Evolutionary conservation across 2,888 invertebrate genomes (phyloP).

Genomic region (Hirudinaria manillensis): DNA sequence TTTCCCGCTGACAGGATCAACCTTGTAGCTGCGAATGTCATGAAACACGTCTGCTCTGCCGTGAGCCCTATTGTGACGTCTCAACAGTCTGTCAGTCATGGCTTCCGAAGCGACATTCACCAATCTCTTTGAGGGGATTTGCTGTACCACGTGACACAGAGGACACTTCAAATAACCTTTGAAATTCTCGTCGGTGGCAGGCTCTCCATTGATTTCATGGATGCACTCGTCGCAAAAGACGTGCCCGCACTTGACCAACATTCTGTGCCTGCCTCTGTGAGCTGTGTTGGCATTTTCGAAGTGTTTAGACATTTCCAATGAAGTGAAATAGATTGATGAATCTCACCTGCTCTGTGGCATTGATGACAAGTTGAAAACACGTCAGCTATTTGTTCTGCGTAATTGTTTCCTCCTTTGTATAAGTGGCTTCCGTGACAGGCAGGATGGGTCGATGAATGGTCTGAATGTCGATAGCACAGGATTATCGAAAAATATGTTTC

Average conservation of each 20-base stretch:
- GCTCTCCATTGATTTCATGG: not conserved
- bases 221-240: slow-evolving; percentile 21
- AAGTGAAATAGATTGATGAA: too few species aligned
- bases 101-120: slow-evolving; percentile 24
- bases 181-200: not conserved
- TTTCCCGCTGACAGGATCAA: slow-evolving; percentile 27
- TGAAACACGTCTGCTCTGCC: slow-evolving; percentile 13
- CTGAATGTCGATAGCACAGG: not conserved
- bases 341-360: slow-evolving; percentile 12
- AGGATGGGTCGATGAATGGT: not conserved
- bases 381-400: slow-evolving; percentile 15
- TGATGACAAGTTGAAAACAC: slow-evolving; percentile 1
- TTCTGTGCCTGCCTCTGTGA: slow-evolving; percentile 24
- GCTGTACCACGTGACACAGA: slow-evolving; percentile 13
- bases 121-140: not conserved
- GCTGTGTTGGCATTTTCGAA: not conserved
- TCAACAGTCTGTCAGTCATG: slow-evolving; percentile 26
- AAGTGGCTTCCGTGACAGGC: not conserved
- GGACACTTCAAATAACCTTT: not conserved
- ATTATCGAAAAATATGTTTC: too few species aligned
- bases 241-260: slow-evolving; percentile 26
- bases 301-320: too few species aligned
- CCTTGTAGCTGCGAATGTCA: slow-evolving; percentile 11
- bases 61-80: slow-evolving; percentile 26
- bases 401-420: slow-evolving; percentile 9